Conservation (phyloP, 37 sponge, comb jelly and placozoan genomes). For the Corticium candelabrum region DNA sequence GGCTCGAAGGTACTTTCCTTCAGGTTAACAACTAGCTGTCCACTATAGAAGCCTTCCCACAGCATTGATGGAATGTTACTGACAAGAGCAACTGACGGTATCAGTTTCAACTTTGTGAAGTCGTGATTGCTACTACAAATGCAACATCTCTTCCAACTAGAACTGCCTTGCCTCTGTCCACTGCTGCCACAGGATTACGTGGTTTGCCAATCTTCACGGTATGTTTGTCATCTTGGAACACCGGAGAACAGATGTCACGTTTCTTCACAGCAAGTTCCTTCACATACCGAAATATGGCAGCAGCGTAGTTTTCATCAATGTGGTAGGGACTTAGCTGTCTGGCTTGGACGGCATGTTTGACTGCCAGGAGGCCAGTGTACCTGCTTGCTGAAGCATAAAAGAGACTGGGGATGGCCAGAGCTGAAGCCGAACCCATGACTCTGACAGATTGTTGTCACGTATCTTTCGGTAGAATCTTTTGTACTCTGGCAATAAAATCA, state of each 20-base stretch:
- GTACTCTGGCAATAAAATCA: neutral
- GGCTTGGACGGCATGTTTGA: slow-evolving; percentile 25
- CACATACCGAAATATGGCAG: slow-evolving; percentile 26
- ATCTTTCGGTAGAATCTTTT: neutral
- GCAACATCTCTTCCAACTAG: slow-evolving; percentile 10
- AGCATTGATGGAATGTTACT: slow-evolving; percentile 27
- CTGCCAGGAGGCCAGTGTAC: slow-evolving; percentile 20
- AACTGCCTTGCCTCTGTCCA: slow-evolving; percentile 19
- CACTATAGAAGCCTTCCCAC: slow-evolving; percentile 31
- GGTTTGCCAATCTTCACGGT: slow-evolving; percentile 38
- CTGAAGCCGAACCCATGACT: slow-evolving; percentile 18
- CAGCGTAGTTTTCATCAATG: slow-evolving; percentile 23
- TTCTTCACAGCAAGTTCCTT: slow-evolving; percentile 20
- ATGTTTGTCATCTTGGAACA: slow-evolving; percentile 42
- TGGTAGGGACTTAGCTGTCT: neutral
- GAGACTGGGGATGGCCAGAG: slow-evolving; percentile 18
- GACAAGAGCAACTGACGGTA: slow-evolving; percentile 1
- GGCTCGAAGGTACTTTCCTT: slow-evolving; percentile 37
- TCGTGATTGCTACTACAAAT: slow-evolving; percentile 40
- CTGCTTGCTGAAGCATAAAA: slow-evolving; percentile 6
- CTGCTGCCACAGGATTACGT: slow-evolving; percentile 39
- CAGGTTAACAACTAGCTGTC: slow-evolving; percentile 25
- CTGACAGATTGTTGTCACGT: too few species aligned
- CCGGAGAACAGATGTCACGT: neutral
- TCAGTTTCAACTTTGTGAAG: slow-evolving; percentile 12